These are phyloP conservation scores for Candidula unifasciata DNA, from an alignment of 2,888 invertebrate genomes.

Conservation along the genomic window DNA sequence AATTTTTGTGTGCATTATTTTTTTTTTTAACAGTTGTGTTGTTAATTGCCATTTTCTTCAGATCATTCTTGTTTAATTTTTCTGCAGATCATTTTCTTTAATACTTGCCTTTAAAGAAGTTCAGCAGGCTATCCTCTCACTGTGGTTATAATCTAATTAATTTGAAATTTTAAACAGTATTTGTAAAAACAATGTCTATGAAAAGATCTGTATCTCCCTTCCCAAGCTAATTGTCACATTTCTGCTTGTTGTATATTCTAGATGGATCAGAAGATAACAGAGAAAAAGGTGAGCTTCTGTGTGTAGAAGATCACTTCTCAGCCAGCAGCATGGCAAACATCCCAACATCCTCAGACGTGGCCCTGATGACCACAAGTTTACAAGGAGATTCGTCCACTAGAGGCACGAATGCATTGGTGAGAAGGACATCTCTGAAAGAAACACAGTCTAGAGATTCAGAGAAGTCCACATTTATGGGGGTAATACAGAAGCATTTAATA, in stretches of 20 bases:
- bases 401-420: constrained; percentile 28
- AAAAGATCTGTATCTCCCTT: too few species aligned
- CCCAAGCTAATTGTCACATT: background rate
- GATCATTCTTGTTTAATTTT: background rate
- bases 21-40: too few species aligned
- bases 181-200: background rate
- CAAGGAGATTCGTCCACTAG: constrained; percentile 19
- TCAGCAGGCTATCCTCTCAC: too few species aligned
- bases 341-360: background rate
- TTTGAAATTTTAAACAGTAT: background rate
- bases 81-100: too few species aligned
- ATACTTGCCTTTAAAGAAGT: too few species aligned
- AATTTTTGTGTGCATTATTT: background rate
- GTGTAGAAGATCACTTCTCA: constrained; percentile 42
- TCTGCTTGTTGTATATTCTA: background rate
- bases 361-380: constrained; percentile 42
- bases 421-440: constrained; percentile 1
- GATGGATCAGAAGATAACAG: background rate
- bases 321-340: background rate
- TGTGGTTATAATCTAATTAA: too few species aligned
- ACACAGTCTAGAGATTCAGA: background rate
- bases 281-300: constrained; percentile 20
- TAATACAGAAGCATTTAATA: background rate
- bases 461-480: background rate
- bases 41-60: background rate